Conservation (phyloP, 2,797 vertebrate species). For the Gallinago stenura region DNA sequence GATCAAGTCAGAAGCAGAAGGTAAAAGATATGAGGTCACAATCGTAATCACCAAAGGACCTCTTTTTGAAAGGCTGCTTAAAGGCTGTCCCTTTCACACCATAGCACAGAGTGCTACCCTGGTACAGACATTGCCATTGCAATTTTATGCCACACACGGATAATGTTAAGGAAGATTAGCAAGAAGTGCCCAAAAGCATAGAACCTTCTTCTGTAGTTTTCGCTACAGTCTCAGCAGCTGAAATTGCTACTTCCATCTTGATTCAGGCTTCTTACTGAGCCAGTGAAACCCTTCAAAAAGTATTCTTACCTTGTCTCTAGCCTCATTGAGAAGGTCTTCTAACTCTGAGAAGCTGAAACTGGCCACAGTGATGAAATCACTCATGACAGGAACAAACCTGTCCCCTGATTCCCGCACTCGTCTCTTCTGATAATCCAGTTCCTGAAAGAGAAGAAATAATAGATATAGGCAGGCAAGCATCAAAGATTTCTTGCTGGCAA, state of each 20-base stretch:
- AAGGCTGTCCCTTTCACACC: not conserved
- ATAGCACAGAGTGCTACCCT: not conserved
- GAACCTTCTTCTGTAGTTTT: not conserved
- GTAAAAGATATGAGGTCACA: not conserved
- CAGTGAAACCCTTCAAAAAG: not conserved
- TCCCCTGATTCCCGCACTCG: conserved; percentile 86
- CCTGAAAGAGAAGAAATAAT: conserved; percentile 76
- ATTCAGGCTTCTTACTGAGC: not conserved
- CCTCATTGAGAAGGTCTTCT: conserved; percentile 93
- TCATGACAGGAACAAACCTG: conserved; percentile 93
- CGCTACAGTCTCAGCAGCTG: not conserved
- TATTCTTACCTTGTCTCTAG: conserved; percentile 90
- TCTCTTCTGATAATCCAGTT: conserved; percentile 92
- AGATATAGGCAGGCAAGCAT: not conserved
- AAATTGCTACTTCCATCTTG: not conserved
- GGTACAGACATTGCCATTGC: not conserved
- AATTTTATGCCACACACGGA: not conserved
- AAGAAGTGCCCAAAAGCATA: not conserved
- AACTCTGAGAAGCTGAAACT: conserved; percentile 98
- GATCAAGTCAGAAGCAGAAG: not conserved
- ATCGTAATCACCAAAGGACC: not conserved
- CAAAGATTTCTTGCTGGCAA: not conserved
- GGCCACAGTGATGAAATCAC: conserved; percentile 97
- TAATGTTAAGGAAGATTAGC: not conserved
- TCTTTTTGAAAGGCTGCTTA: not conserved